Conservation (phyloP, 2,113 vertebrate genomes). For the Pelecanus crispus region DNA sequence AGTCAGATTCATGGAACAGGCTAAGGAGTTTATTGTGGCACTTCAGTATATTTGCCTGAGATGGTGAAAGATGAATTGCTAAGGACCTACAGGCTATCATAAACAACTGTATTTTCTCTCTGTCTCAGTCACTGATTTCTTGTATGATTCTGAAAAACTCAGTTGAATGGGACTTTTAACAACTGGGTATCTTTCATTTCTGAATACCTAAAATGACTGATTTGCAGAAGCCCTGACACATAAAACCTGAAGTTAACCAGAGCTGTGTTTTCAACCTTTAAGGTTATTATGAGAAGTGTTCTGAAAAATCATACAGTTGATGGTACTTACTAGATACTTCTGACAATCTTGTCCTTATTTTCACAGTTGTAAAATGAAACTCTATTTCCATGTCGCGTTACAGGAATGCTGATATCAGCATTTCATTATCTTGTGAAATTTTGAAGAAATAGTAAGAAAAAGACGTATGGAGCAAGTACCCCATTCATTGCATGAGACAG, state of each 20-base stretch:
- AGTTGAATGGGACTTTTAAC: not conserved
- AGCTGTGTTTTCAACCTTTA: not conserved
- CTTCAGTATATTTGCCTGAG: not conserved
- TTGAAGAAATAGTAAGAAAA: not conserved
- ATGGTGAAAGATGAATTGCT: not conserved
- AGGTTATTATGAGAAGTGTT: not conserved
- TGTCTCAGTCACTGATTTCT: not conserved
- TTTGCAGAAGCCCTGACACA: not conserved
- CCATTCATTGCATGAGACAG: not conserved
- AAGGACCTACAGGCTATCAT: not conserved
- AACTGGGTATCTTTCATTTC: not conserved
- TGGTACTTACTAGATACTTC: not conserved
- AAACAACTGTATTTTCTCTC: not conserved
- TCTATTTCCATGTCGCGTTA: not conserved
- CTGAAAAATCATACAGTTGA: not conserved
- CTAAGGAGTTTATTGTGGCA: not conserved
- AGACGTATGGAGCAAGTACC: fast-evolving
- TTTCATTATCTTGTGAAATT: not conserved
- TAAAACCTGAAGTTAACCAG: not conserved
- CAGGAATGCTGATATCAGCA: not conserved
- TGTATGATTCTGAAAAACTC: not conserved
- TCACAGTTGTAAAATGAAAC: not conserved
- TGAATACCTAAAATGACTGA: not conserved
- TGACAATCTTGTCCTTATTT: not conserved
- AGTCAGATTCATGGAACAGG: not conserved